Percentiles rank a stretch among this genome's conserved stretches.
phyloP scores from a whole-genome alignment of 1,140 invertebrate species.

The Cecropterus lyciades region DNA sequence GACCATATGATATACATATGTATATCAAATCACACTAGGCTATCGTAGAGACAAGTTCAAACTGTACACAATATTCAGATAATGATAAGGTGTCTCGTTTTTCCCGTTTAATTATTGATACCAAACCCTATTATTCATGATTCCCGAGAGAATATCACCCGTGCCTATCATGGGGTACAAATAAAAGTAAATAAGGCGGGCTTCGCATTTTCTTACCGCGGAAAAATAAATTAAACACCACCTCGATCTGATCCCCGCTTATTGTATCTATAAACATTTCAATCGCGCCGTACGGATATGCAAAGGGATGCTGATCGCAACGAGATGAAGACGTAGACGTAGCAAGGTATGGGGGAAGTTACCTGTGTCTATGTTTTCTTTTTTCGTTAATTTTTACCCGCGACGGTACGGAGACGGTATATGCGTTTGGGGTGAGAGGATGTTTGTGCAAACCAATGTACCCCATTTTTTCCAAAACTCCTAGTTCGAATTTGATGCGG shows the following conservation, averaged over 20 bases:
- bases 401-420: no score
- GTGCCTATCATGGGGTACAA: slow-evolving; percentile 28
- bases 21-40: no score
- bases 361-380: no score
- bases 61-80: no score
- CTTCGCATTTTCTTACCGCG: slow-evolving; percentile 40
- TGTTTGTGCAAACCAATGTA: no score
- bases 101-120: background rate
- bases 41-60: no score
- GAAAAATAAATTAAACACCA: slow-evolving; percentile 75
- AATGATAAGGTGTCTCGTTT: background rate
- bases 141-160: slow-evolving; percentile 1
- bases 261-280: slow-evolving; percentile 79
- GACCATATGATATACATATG: no score
- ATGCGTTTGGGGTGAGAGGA: no score
- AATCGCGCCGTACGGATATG: slow-evolving; percentile 58
- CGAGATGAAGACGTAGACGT: background rate
- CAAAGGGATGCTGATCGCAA: slow-evolving; percentile 14
- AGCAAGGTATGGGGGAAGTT: no score
- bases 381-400: no score
- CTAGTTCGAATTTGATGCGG: no score
- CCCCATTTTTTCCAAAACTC: no score
- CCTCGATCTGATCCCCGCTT: slow-evolving; percentile 66
- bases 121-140: background rate
- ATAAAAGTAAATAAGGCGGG: slow-evolving; percentile 40